phyloP scores from a whole-genome alignment of 2,888 invertebrate genomes.

The Keiferia lycopersicella region DNA sequence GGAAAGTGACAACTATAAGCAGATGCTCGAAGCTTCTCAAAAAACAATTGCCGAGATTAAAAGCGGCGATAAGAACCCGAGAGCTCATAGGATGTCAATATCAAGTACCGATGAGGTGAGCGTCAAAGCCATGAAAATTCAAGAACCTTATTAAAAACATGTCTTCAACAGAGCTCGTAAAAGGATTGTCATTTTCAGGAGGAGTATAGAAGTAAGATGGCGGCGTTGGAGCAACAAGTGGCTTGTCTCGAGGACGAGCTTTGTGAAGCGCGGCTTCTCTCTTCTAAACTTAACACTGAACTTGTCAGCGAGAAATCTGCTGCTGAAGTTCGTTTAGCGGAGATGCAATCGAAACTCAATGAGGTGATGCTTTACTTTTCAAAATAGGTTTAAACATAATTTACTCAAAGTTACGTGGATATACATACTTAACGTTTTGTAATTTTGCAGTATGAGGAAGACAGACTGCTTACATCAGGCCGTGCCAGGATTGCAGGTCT shows the following conservation, averaged over 20 bases:
- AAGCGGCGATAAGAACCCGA: conserved; percentile 70
- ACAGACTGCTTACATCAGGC: conserved; percentile 90
- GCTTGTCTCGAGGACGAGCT: conserved; percentile 93
- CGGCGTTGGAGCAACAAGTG: conserved; percentile 90
- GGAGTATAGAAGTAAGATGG: conserved; percentile 86
- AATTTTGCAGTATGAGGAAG: conserved; percentile 88
- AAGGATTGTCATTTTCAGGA: conserved; percentile 65
- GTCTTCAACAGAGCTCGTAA: too few relatives aligned
- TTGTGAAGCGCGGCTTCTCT: conserved; percentile 90
- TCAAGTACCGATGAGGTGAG: conserved; percentile 87
- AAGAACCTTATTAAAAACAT: neutral
- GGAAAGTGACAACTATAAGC: conserved; percentile 93
- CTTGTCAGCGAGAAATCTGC: conserved; percentile 93
- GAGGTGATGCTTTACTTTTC: conserved; percentile 78
- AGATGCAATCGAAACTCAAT: conserved; percentile 93
- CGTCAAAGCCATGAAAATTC: neutral
- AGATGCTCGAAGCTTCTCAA: conserved; percentile 94
- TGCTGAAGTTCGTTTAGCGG: conserved; percentile 92
- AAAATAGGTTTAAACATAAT: neutral
- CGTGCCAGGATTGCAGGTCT: conserved; percentile 92
- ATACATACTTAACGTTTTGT: neutral
- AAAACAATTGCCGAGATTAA: conserved; percentile 90
- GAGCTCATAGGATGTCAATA: conserved; percentile 82
- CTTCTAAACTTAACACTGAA: conserved; percentile 92
- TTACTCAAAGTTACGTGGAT: too few relatives aligned